Evolutionary conservation across 2,888 invertebrate species (phyloP), one percentile per base, ranked within the genome.

Genomic region (Drosophila flavopinicola): DNA sequence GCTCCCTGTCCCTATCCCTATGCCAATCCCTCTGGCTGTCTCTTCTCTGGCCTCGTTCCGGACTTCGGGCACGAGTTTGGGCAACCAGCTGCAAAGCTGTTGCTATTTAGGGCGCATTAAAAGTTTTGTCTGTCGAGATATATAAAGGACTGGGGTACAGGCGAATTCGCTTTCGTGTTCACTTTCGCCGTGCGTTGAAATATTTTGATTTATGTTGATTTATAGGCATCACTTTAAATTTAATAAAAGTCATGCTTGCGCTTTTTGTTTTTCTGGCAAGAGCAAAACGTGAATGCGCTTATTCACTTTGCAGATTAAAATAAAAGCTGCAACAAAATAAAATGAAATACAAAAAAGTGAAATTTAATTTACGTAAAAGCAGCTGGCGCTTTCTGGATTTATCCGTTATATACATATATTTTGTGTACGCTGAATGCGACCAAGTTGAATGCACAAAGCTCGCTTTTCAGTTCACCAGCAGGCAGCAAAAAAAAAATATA

Each of bases 131-230:
- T 41, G 35, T 24, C 13, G 23, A 13, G 10, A 10, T 13, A 17
- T 15, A 20, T 25, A 42, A 30, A 20, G 5, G 1, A 10, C 17
- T 20, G 47, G 10, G 32, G 25, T 13, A n/a, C 32, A 37, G n/a
- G 6, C 37, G n/a, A 54, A 41, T 61, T 76, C 64, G 47, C 63
- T 66, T 66, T 78, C 66, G 60, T 65, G 61, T 56, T 65, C 48
- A 66, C 64, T 66, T 64, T 57, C 52, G 47, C 60, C 56, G 37
- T 65, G 63, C 67, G 63, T 60, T 70, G 73, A 72, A 63, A 70
- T 60, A 58, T 63, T 78, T 80, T 85, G 87, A 88, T 88, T 87
- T 87, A 74, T 73, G 73, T 74, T 88, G 87, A 87, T 87, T 87
- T 87, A 87, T 87, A 73, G 75, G 83, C 78, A 66, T 82, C 85